A percentile compares a stretch with the other conserved stretches of the same genome.
Evolutionary conservation across 2,113 vertebrate genomes (phyloP).

Genomic region (Chrysemys picta): DNA sequence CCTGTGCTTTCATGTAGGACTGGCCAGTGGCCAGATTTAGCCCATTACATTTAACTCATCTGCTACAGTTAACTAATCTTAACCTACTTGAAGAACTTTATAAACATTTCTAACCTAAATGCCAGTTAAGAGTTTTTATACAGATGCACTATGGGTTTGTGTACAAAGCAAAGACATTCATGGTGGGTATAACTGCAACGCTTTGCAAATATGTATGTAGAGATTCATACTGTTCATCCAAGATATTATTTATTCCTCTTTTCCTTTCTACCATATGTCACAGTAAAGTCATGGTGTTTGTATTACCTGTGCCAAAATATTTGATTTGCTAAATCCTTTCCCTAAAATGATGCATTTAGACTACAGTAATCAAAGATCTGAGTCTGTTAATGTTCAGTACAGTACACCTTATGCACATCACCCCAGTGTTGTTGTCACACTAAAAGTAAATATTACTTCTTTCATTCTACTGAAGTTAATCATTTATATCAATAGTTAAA

Average conservation of each 20-base stretch:
- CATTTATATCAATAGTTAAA: not conserved
- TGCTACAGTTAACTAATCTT: not conserved
- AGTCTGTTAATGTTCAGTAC: not conserved
- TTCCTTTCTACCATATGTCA: slow-evolving; percentile 1
- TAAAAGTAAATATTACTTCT: not conserved
- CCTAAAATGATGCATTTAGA: not conserved
- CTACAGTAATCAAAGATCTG: not conserved
- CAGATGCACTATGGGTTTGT: not conserved
- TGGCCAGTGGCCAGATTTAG: not conserved
- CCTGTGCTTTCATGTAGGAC: not conserved
- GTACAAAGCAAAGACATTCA: not conserved
- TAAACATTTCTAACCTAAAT: not conserved
- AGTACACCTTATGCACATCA: not conserved
- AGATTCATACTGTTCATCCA: not conserved
- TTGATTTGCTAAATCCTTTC: slow-evolving; percentile 10
- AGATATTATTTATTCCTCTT: slow-evolving; percentile 34
- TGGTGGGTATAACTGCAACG: not conserved
- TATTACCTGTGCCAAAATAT: slow-evolving; percentile 22
- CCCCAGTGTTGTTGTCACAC: not conserved
- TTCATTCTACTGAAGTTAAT: not conserved
- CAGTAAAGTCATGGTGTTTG: not conserved
- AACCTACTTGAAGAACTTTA: not conserved
- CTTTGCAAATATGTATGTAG: not conserved
- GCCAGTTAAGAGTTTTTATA: not conserved
- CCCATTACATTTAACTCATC: not conserved